Conservation (phyloP, 2,113 vertebrate genomes). For the Burhinus oedicnemus region DNA sequence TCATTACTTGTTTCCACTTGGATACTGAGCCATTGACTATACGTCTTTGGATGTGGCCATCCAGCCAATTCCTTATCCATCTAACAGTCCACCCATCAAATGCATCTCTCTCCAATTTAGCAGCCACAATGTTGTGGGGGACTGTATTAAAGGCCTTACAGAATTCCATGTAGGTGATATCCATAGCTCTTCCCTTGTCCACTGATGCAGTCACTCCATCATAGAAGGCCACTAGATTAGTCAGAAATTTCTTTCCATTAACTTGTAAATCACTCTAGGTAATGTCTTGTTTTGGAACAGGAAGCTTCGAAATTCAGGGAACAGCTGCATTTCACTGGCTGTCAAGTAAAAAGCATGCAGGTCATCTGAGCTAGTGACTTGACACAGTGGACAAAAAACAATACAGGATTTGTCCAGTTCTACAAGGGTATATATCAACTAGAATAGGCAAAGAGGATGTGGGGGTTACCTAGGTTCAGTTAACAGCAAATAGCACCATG, state of each 20-base stretch:
- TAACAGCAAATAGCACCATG: not conserved
- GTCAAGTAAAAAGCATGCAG: not conserved
- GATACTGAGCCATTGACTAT: not conserved
- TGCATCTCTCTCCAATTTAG: not conserved
- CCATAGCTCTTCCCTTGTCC: not conserved
- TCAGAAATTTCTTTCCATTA: not conserved
- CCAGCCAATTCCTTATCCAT: not conserved
- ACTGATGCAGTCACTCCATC: not conserved
- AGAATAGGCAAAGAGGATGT: not conserved
- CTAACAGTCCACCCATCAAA: not conserved
- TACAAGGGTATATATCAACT: not conserved
- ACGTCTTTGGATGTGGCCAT: not conserved
- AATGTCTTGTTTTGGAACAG: not conserved
- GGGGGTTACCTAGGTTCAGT: not conserved
- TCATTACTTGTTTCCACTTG: not conserved
- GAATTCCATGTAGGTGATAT: not conserved
- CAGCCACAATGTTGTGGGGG: not conserved
- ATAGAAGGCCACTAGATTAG: not conserved
- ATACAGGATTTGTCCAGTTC: not conserved
- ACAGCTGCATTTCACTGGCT: not conserved
- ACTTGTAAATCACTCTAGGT: not conserved
- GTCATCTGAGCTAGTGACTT: not conserved
- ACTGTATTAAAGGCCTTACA: not conserved
- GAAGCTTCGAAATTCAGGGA: not conserved
- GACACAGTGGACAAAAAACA: not conserved